Conservation (phyloP, 2,113 vertebrate genomes). For the Podarcis cretensis region DNA sequence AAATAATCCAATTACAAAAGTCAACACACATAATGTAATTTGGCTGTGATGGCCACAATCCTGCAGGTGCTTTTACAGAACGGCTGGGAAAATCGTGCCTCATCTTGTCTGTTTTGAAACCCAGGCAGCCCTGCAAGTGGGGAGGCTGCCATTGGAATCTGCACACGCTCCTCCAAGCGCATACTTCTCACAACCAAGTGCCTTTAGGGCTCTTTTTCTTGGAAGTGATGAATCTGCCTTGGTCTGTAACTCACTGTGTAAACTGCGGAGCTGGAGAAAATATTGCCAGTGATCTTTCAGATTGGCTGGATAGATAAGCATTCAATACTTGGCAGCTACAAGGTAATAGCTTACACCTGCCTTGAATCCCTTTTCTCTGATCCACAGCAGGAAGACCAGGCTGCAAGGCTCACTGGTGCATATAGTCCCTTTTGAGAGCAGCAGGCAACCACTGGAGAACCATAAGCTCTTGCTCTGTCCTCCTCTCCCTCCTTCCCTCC, state of each 20-base stretch:
- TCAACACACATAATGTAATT: constrained; percentile 17
- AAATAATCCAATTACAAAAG: constrained; percentile 38
- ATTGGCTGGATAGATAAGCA: not conserved
- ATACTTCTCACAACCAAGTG: not conserved
- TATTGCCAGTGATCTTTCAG: constrained; percentile 2
- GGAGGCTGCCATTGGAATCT: constrained; percentile 1
- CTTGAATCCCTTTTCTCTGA: not conserved
- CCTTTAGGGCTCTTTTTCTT: not conserved
- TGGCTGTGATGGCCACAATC: constrained; percentile 18
- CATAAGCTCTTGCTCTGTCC: not conserved
- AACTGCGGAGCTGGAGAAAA: not conserved
- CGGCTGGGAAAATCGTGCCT: not conserved
- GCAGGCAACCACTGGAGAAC: rapidly evolving
- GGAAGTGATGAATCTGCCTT: not conserved
- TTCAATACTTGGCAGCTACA: constrained; percentile 7
- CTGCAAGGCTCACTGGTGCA: not conserved
- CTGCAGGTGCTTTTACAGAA: constrained; percentile 31
- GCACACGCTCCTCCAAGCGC: not conserved
- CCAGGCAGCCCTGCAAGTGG: not conserved
- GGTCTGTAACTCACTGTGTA: not conserved
- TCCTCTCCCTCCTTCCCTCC: not conserved
- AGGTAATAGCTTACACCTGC: not conserved
- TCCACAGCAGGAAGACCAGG: not conserved
- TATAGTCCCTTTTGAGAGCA: not conserved
- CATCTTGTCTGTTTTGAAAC: not conserved